phyloP scores from a whole-genome alignment of 2,113 vertebrate species.

The Paralichthys olivaceus region DNA sequence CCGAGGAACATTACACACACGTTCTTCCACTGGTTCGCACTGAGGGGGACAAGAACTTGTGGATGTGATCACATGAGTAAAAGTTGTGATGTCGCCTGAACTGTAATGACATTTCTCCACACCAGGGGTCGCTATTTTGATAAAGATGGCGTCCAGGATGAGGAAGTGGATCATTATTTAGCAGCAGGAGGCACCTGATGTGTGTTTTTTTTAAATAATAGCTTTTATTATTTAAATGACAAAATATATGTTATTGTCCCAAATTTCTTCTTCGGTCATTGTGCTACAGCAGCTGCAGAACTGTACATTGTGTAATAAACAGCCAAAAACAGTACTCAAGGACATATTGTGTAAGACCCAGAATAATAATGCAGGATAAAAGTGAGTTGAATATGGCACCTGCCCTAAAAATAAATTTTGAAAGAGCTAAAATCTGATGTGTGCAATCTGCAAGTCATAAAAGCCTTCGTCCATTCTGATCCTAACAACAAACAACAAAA shows the following conservation, averaged over 20 bases:
- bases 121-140: constrained; percentile 35
- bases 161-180: background rate
- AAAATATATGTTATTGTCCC: too few species aligned
- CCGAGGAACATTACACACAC: background rate
- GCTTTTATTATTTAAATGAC: background rate
- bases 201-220: background rate
- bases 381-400: too few species aligned
- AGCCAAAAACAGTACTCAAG: too few species aligned
- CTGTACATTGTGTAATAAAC: too few species aligned
- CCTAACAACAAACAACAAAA: too few species aligned
- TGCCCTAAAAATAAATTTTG: too few species aligned
- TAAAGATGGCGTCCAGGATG: background rate
- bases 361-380: too few species aligned
- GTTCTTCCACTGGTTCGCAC: too few species aligned
- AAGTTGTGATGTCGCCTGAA: background rate
- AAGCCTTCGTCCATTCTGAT: background rate
- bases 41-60: background rate
- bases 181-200: background rate
- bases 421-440: background rate
- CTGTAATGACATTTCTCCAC: background rate
- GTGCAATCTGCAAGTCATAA: background rate
- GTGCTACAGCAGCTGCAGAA: too few species aligned
- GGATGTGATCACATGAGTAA: background rate
- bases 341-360: too few species aligned
- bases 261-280: too few species aligned